Conservation (phyloP, 37 sponge, comb jelly and placozoan species). For the Beroe ovata region DNA sequence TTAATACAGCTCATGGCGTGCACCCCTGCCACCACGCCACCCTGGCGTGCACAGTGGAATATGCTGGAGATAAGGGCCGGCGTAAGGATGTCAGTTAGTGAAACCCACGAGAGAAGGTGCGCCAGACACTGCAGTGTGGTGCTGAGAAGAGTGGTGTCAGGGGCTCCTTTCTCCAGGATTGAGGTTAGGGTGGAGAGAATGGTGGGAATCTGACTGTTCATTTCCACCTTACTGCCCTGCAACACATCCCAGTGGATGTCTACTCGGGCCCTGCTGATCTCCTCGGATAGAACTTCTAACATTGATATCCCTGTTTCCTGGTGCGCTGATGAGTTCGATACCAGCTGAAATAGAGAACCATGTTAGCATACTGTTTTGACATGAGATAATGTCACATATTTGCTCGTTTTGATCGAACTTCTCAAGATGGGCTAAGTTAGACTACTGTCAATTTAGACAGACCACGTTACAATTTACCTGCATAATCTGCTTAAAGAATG, state of each 20-base stretch:
- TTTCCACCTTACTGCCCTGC: not conserved
- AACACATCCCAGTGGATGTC: conserved; percentile 15
- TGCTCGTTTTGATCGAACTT: too few relatives aligned
- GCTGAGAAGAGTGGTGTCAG: not conserved
- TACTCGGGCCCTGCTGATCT: not conserved
- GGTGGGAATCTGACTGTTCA: not conserved
- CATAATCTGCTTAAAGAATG: conserved; percentile 36
- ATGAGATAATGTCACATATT: too few relatives aligned
- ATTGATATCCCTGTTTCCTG: conserved; percentile 21
- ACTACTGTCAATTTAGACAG: too few relatives aligned
- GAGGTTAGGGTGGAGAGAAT: not conserved
- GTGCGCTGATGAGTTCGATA: not conserved
- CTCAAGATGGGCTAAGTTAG: too few relatives aligned
- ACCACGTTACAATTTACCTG: too few relatives aligned
- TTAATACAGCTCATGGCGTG: conserved; percentile 37
- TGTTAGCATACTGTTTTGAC: too few relatives aligned
- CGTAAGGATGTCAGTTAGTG: conserved; percentile 38
- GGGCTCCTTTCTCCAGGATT: conserved; percentile 1
- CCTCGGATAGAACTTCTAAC: conserved; percentile 35
- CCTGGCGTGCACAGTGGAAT: conserved; percentile 5
- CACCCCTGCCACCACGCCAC: not conserved
- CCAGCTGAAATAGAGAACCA: conserved; percentile 35
- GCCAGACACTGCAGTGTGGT: conserved; percentile 1
- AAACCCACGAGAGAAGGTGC: conserved; percentile 28
- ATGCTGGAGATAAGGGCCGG: conserved; percentile 15